Conservation (phyloP, 2,113 vertebrate species). For the Myanophis thanlyinensis region DNA sequence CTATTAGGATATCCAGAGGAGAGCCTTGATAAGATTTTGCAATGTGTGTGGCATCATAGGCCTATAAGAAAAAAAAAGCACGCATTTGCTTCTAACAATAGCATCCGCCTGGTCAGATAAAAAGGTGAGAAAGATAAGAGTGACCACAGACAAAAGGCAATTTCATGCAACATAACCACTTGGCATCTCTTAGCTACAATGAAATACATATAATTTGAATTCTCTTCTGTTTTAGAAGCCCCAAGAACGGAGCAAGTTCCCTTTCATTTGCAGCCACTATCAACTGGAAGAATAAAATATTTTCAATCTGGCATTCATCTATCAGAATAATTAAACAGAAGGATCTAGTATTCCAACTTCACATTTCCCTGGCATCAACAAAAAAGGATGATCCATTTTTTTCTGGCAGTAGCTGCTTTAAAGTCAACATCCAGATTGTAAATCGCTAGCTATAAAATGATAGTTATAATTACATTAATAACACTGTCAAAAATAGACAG, state of each 20-base stretch:
- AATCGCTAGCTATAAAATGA: background rate
- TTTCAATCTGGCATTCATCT: background rate
- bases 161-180: background rate
- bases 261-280: background rate
- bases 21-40: constrained; percentile 80
- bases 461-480: background rate
- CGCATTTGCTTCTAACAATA: background rate
- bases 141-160: background rate
- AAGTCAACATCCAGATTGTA: background rate
- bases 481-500: background rate
- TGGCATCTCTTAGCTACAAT: background rate
- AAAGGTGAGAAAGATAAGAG: background rate
- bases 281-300: background rate
- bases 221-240: background rate
- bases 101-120: background rate
- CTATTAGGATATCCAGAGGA: constrained; percentile 89
- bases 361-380: background rate
- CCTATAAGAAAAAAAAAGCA: constrained; percentile 67
- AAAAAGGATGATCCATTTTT: background rate
- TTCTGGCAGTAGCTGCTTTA: background rate
- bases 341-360: background rate
- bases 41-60: constrained; percentile 86
- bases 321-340: background rate
- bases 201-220: background rate
- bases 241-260: background rate